Conservation (phyloP, 2,113 vertebrate genomes). For the Erythrocercus mccallii region DNA sequence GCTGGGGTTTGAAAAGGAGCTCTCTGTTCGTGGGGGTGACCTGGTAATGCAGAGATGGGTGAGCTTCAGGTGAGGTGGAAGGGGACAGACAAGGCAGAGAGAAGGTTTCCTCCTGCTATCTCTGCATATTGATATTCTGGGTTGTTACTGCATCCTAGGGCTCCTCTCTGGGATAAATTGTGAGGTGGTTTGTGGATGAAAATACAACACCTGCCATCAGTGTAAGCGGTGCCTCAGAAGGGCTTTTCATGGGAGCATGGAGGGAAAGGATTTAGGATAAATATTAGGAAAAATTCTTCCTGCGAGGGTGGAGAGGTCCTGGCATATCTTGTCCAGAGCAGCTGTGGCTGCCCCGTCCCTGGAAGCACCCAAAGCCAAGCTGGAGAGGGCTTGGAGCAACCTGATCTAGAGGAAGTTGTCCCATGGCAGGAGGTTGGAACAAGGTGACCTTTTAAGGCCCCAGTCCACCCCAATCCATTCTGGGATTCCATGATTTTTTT, state of each 20-base stretch:
- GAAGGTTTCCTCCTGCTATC: neutral
- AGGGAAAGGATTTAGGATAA: neutral
- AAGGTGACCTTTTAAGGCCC: neutral
- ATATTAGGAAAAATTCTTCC: neutral
- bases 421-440: neutral
- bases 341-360: neutral
- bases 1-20: neutral
- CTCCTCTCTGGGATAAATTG: neutral
- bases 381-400: neutral
- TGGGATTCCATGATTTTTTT: neutral
- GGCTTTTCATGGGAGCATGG: neutral
- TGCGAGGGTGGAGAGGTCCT: neutral
- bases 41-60: neutral
- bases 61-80: neutral
- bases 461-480: neutral
- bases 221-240: neutral
- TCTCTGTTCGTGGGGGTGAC: fast-evolving
- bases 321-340: fast-evolving
- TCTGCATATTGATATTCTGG: neutral
- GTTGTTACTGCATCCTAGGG: neutral
- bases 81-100: fast-evolving
- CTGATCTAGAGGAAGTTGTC: neutral
- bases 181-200: neutral
- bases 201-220: neutral
- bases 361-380: too few species aligned